Evolutionary conservation across 2,797 vertebrate genomes (phyloP), one percentile per base, ranked within the genome.

Genomic region (Spheniscus humboldti): DNA sequence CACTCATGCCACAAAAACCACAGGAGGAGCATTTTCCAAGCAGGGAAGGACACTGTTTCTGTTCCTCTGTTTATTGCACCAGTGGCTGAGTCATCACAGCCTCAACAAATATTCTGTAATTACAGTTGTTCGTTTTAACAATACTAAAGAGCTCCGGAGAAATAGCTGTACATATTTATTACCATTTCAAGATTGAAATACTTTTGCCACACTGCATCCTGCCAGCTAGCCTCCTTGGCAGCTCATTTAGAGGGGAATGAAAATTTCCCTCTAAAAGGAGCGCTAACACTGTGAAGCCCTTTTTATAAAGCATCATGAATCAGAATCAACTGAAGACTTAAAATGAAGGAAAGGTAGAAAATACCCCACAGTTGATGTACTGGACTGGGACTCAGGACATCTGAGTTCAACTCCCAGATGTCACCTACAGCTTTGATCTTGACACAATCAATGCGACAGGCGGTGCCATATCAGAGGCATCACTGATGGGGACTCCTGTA

Each of bases 81-180:
- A 59, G 53, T 4, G 5, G 24, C 80, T 73, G 88, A 95, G 68
- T 92, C 86, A 92, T 50, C 68, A 69, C 9, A 35, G 76, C 53
- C 76, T 96, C 90, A 92, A 86, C 67, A 90, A 86, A 93, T 47
- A 89, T 33, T 87, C 85, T 15, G 6, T 73, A 88, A 96, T 94
- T 90, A 96, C 80, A 79, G 89, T 67, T 69, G 27, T 57, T 96
- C 76, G 53, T 83, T 88, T 91, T 88, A 92, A 95, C 82, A 95
- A 92, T 94, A 73, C 78, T 48, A 17, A 93, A 95, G 66, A 71
- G 83, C 22, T 79, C 71, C 11, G 3, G 67, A 72, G 59, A 67
- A 86, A 74, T n/a, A 64, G 56, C 56, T 79, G 71, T 71, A 82
- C 91, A 96, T 91, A 92, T 74, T 90, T 96, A 86, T 91, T 41